These are phyloP conservation scores for Podabrus alpinus DNA, from an alignment of 2,888 invertebrate genomes.

Conservation along the genomic window DNA sequence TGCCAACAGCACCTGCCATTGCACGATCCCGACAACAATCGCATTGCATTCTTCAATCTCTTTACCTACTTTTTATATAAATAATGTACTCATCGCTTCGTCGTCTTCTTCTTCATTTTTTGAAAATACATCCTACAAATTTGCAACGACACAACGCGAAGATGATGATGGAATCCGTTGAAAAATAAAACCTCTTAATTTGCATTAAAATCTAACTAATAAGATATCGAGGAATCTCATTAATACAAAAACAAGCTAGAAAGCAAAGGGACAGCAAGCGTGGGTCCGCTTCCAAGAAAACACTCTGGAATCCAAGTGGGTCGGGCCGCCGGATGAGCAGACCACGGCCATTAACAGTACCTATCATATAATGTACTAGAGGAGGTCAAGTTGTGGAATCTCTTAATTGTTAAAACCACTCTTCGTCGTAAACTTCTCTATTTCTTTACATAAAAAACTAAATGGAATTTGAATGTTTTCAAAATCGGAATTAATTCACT, in stretches of 20 bases:
- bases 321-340: conserved; percentile 45
- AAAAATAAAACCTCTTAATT: neutral
- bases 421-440: conserved; percentile 21
- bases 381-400: conserved; percentile 23
- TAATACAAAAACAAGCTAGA: neutral
- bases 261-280: conserved; percentile 13
- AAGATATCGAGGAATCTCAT: neutral
- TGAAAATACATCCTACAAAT: neutral
- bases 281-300: conserved; percentile 42
- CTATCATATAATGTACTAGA: conserved; percentile 5
- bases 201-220: neutral
- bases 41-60: neutral
- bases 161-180: neutral
- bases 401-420: conserved; percentile 31
- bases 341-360: conserved; percentile 30
- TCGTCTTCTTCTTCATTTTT: too few species aligned
- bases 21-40: neutral
- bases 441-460: neutral
- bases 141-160: neutral
- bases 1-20: conserved; percentile 2
- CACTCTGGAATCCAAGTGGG: conserved; percentile 48
- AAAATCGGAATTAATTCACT: neutral
- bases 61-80: neutral
- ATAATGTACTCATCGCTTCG: too few species aligned
- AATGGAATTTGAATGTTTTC: neutral